Base-by-base conservation (phyloP, 2,888 invertebrate genomes). In the Caenorhabditis sp. region DNA sequence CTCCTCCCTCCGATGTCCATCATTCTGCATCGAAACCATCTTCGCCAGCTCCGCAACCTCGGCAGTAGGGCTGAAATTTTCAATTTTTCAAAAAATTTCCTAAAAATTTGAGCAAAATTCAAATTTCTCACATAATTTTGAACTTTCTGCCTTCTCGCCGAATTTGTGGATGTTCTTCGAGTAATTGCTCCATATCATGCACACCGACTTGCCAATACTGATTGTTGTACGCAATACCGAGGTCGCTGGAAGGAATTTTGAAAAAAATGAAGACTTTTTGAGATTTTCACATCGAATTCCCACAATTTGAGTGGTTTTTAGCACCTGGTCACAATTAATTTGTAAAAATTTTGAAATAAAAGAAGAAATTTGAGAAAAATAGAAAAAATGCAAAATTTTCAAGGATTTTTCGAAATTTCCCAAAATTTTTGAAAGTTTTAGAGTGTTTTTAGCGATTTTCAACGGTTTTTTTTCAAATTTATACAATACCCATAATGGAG, bases 171-270 rank as follows among this genome's bases (percentile, higher is more conserved):
- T 78, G 78, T 15, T 69, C 64, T 0, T n/a, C 6, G 0, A 78
- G 44, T 24, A 78, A 18, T 37, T 78, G 64, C 22, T 40, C 55
- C 70, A 78, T 69, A 40, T 70, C 70, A 15, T 56, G 26, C 4
- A 78, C 62, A n/a, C 70, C 70, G 26, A 64, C 78, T n/a, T 47
- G n/a, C n/a, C 56, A 18, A 26, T 78, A 78, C 20, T 78, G 64
- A 3, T 56, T 56, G n/a, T 56, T 11, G 35, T 78, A 78, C 18
- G 69, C 65, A 51, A 70, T 70, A 15, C 78, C 78, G 9, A 78
- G 60, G 3, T 78, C 78, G 13, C 78, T 78, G 50, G n/a, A n/a
- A n/a, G n/a, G n/a, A n/a, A n/a, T n/a, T n/a, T n/a, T n/a, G n/a
- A n/a, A 56, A 69, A 69, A 62, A 40, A 24, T 20, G 35, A 28